Evolutionary conservation across 2,797 vertebrate genomes (phyloP).

Genomic region (Semaprochilodus insignis): DNA sequence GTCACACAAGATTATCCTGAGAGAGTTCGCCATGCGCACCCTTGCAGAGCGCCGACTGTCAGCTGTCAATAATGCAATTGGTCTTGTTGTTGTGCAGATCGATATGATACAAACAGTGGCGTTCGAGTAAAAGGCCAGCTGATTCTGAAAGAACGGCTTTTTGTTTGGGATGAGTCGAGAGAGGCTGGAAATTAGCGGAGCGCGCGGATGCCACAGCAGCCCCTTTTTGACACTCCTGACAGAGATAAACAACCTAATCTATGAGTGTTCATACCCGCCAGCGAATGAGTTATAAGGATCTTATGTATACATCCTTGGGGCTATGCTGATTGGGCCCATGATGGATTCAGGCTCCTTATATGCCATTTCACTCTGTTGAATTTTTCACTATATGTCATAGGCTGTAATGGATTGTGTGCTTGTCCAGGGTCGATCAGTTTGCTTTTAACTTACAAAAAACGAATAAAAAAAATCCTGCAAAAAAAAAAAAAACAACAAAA

Average conservation of each 20-base stretch:
- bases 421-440: slow-evolving; percentile 21
- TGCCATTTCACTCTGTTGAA: slow-evolving; percentile 53
- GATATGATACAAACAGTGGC: slow-evolving; percentile 24
- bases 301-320: slow-evolving; percentile 44
- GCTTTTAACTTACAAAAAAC: slow-evolving; percentile 15
- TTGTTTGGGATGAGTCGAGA: slow-evolving; percentile 42
- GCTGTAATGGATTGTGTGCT: slow-evolving; percentile 13
- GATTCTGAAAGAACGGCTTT: slow-evolving; percentile 33
- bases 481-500: background rate
- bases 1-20: slow-evolving; percentile 7
- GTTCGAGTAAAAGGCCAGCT: slow-evolving; percentile 38
- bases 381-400: slow-evolving; percentile 28
- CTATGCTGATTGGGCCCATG: slow-evolving; percentile 45
- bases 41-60: background rate
- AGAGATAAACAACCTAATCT: slow-evolving; percentile 52
- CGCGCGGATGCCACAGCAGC: slow-evolving; percentile 39
- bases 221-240: slow-evolving; percentile 38
- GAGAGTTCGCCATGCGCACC: slow-evolving; percentile 18
- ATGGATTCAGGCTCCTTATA: slow-evolving; percentile 52
- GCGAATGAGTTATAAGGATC: slow-evolving; percentile 53
- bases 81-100: slow-evolving; percentile 35
- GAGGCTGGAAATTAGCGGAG: slow-evolving; percentile 35
- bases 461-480: background rate
- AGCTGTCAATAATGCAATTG: slow-evolving; percentile 34
- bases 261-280: slow-evolving; percentile 52